Conservation (phyloP, 2,797 vertebrate genomes). For the Salmo trutta region DNA sequence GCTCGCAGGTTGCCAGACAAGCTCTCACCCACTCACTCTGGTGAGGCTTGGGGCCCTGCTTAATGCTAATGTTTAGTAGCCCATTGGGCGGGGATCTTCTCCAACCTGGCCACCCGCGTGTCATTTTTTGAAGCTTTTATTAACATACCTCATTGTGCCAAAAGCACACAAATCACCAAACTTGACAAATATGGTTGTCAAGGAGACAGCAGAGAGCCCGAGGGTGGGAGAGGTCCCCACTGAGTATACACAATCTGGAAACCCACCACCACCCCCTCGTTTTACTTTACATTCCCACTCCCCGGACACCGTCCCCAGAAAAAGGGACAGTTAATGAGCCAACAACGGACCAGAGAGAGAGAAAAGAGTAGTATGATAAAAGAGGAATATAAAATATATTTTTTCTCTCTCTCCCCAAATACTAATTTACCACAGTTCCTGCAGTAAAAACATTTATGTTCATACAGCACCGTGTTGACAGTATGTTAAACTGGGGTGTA, state of each 20-base stretch:
- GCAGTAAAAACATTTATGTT: not conserved
- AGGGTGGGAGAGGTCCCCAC: conserved; percentile 74
- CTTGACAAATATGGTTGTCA: conserved; percentile 64
- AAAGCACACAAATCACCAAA: conserved; percentile 51
- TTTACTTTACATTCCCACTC: conserved; percentile 28
- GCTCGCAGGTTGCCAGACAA: conserved; percentile 74
- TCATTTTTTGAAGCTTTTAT: conserved; percentile 72
- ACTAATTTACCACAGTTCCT: not conserved
- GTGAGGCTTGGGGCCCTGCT: conserved; percentile 56
- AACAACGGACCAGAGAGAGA: conserved; percentile 34
- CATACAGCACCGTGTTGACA: not conserved
- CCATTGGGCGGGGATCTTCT: conserved; percentile 60
- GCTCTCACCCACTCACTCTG: conserved; percentile 69
- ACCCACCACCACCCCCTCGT: conserved; percentile 48
- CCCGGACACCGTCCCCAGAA: conserved; percentile 26
- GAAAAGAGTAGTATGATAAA: not conserved
- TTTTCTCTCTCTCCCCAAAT: not conserved
- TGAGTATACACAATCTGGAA: conserved; percentile 73
- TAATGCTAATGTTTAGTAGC: conserved; percentile 45
- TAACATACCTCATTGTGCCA: conserved; percentile 60
- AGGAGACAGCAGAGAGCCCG: conserved; percentile 64
- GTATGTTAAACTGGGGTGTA: not conserved
- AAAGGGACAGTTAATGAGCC: conserved; percentile 45
- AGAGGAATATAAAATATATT: not conserved
- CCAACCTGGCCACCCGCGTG: conserved; percentile 66